Evolutionary conservation across 1,140 invertebrate genomes (phyloP), one percentile per base, ranked within the genome.

Genomic region (Dolichoris vasculosae): DNA sequence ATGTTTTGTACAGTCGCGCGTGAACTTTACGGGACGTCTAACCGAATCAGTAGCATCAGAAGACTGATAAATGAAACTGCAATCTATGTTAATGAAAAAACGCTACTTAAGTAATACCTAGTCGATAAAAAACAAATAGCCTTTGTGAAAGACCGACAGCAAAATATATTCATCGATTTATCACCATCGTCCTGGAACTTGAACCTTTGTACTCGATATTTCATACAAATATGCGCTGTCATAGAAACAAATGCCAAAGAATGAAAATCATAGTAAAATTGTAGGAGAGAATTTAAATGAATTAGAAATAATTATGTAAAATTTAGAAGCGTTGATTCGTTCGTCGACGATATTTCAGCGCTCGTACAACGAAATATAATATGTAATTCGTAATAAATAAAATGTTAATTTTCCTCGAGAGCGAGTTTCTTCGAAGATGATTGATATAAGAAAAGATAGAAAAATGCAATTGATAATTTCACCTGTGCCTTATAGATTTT

Each of bases 401-500:
- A 69, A 40, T 79, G 46, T 79, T 84, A 20, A 79, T 84, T 69
- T 71, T 79, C 59, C 46, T 64, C 32, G 32, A 84, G 51, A 78
- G 38, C 71, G 59, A 84, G 8, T 84, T 78, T 46, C 26, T 78
- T 67, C 55, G 59, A 84, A 63, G 26, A 83, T 38, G 38, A 76
- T 76, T 43, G 26, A 71, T 71, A 71, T 71, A 32, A 4, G 15
- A 73, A 55, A 55, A 75, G 2, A 59, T 71, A 82, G 59, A 71
- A 76, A 71, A 63, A 40, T 40, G 76, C 76, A 30, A 79, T 71
- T 59, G 64, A 84, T 84, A 79, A 84, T 84, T 84, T 81, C 84
- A 85, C 78, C 69, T 75, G 84, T 85, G 84, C 84, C 84, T 85
- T 81, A 38, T 85, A 85, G 84, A 67, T 81, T 81, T 26, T 73